phyloP scores from a whole-genome alignment of 1,140 invertebrate genomes.

The Conus ventricosus region DNA sequence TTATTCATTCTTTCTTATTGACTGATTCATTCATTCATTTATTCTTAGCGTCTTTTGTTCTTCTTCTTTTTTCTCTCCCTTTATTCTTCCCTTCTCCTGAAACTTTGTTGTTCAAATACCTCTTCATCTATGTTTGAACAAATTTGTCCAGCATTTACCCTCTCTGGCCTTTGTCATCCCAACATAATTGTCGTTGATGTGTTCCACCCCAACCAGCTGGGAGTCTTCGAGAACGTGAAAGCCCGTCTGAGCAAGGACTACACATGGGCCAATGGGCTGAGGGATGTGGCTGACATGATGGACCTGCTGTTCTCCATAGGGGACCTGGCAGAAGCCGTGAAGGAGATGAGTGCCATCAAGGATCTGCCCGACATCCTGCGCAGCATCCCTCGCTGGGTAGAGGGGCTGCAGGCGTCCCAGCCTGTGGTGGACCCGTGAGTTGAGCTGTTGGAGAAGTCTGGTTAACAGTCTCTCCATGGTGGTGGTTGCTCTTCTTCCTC shows the following conservation, averaged over 20 bases:
- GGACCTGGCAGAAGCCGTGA: slow-evolving; percentile 31
- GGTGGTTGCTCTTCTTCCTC: background rate
- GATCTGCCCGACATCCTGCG: slow-evolving; percentile 42
- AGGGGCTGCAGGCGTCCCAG: background rate
- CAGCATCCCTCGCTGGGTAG: slow-evolving; percentile 30
- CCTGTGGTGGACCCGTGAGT: slow-evolving; percentile 9
- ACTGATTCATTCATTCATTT: too few species aligned
- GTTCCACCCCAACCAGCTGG: slow-evolving; percentile 17
- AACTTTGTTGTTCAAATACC: too few species aligned
- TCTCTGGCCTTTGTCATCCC: too few species aligned
- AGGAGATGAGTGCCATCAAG: slow-evolving; percentile 41
- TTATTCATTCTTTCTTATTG: too few species aligned
- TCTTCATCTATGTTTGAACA: too few species aligned
- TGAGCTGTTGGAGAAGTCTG: background rate
- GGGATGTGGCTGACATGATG: slow-evolving; percentile 43
- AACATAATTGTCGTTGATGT: too few species aligned
- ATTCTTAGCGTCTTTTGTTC: too few species aligned
- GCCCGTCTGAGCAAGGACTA: slow-evolving; percentile 14
- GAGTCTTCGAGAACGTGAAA: slow-evolving; percentile 40
- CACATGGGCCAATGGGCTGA: slow-evolving; percentile 21
- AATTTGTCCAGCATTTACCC: too few species aligned
- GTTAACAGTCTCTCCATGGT: background rate
- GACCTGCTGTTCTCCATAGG: slow-evolving; percentile 37
- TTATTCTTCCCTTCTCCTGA: too few species aligned
- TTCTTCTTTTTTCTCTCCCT: too few species aligned